phyloP scores from a whole-genome alignment of 2,888 invertebrate genomes.

The Fragum fragum region DNA sequence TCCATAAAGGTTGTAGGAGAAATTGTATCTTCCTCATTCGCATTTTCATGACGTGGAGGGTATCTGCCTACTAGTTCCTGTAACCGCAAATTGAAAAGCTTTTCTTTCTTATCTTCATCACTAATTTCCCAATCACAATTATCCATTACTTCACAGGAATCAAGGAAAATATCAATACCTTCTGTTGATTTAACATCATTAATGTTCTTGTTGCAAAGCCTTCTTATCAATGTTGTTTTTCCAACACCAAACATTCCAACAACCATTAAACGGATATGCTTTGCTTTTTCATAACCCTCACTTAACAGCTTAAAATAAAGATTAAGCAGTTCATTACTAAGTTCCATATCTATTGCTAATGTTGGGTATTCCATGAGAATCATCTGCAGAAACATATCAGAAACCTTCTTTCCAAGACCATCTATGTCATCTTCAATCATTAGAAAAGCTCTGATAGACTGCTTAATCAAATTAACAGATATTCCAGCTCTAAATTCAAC shows the following conservation, averaged over 20 bases:
- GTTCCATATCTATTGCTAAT: neutral
- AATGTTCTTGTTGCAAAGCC: neutral
- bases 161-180: neutral
- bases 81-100: neutral
- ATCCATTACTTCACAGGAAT: neutral
- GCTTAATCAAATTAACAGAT: constrained; percentile 7
- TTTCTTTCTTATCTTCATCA: neutral
- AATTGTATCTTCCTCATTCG: no score
- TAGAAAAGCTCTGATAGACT: neutral
- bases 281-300: constrained; percentile 31
- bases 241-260: constrained; percentile 61
- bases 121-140: constrained; percentile 4
- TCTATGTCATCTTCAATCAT: constrained; percentile 3
- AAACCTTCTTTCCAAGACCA: neutral
- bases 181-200: neutral
- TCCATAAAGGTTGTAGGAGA: no score
- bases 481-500: constrained; percentile 17
- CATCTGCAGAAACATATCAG: neutral
- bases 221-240: constrained; percentile 45
- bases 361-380: constrained; percentile 5
- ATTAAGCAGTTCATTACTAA: constrained; percentile 23
- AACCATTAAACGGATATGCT: constrained; percentile 52
- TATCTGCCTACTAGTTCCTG: neutral
- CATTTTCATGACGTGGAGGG: no score
- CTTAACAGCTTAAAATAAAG: constrained; percentile 38